Conservation (phyloP, 2,113 vertebrate genomes). For the Malaclemys terrapin region DNA sequence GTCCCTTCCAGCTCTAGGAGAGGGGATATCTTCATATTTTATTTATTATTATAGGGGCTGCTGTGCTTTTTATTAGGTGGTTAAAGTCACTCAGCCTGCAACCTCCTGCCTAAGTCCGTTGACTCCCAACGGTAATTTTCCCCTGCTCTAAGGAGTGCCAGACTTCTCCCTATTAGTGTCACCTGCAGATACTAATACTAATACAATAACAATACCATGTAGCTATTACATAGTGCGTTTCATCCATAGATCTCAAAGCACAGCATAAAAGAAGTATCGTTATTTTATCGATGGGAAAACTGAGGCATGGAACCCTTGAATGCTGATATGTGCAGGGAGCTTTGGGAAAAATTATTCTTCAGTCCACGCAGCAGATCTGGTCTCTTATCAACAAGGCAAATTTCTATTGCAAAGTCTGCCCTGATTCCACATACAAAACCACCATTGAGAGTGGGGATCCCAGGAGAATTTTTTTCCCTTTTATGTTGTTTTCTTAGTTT, state of each 20-base stretch:
- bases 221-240: not conserved
- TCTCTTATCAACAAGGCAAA: not conserved
- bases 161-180: not conserved
- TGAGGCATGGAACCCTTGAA: not conserved
- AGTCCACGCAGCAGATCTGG: not conserved
- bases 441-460: not conserved
- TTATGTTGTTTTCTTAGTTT: not conserved
- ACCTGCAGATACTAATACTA: not conserved
- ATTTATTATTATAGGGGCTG: not conserved
- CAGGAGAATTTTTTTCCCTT: not conserved
- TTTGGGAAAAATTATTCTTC: not conserved
- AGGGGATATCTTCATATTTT: too few species aligned
- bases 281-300: not conserved
- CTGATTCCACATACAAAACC: not conserved
- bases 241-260: not conserved
- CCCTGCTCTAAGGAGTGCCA: not conserved
- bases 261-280: not conserved
- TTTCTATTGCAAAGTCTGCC: not conserved
- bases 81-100: not conserved
- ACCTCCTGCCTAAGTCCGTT: not conserved
- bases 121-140: not conserved
- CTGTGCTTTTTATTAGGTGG: accelerated
- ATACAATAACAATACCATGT: not conserved
- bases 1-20: too few species aligned
- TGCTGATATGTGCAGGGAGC: not conserved